Conservation (phyloP, 2,113 vertebrate genomes). For the Pangasianodon gigas region DNA sequence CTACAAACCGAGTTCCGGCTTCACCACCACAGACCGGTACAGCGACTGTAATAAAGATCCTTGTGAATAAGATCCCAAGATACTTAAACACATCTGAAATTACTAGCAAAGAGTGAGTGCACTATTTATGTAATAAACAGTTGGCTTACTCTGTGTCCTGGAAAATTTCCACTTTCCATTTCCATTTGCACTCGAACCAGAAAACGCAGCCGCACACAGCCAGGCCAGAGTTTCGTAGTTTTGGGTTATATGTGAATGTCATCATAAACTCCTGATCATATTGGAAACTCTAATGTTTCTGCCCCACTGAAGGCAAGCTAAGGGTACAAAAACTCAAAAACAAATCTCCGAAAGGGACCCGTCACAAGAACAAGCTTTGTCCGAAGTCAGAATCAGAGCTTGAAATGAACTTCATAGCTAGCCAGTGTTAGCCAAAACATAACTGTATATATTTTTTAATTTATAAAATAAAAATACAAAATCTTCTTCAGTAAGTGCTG, state of each 20-base stretch:
- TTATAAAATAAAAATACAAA: no score
- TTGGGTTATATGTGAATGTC: not conserved
- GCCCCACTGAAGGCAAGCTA: not conserved
- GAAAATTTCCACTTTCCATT: not conserved
- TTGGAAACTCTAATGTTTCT: not conserved
- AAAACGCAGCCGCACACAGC: not conserved
- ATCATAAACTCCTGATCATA: not conserved
- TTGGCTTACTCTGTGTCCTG: not conserved
- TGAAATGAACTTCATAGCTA: not conserved
- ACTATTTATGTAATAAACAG: not conserved
- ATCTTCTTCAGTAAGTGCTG: no score
- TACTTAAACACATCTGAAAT: not conserved
- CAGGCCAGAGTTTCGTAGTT: not conserved
- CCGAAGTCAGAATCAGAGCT: not conserved
- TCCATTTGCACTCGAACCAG: not conserved
- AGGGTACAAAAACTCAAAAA: not conserved
- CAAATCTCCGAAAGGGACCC: no score
- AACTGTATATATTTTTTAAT: not conserved
- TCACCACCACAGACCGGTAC: not conserved
- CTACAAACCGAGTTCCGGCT: not conserved
- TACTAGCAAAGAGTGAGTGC: not conserved
- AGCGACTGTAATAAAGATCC: not conserved
- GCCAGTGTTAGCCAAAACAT: not conserved
- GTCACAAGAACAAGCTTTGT: no score
- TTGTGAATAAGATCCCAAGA: not conserved